These are phyloP conservation scores for Microcebus jonahi DNA, from an alignment of 2,113 vertebrate genomes.

Conservation along the genomic window DNA sequence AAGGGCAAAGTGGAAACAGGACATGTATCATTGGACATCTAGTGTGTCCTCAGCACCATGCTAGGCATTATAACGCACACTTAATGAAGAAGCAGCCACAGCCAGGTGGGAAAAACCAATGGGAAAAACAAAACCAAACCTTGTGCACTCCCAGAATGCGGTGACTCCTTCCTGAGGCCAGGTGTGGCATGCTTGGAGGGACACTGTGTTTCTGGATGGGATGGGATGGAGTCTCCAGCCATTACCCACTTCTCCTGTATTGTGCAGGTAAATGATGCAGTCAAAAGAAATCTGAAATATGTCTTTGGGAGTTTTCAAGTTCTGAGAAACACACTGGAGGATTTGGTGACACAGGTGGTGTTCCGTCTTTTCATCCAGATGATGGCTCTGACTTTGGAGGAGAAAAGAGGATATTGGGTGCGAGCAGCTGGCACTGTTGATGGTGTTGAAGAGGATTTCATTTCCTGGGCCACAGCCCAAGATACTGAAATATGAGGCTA, in stretches of 20 bases:
- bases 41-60: background rate
- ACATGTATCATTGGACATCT: background rate
- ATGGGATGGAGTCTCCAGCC: background rate
- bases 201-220: background rate
- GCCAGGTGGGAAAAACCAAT: background rate
- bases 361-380: background rate
- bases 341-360: background rate
- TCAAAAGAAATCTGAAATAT: background rate
- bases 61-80: background rate
- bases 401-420: background rate
- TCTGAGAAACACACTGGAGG: background rate
- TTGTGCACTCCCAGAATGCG: background rate
- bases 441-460: constrained; percentile 8
- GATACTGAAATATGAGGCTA: background rate
- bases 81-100: background rate
- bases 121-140: background rate
- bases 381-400: constrained; percentile 24
- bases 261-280: background rate
- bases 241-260: background rate
- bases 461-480: constrained; percentile 26
- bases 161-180: background rate
- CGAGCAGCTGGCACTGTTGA: background rate
- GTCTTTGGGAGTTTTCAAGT: background rate
- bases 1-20: background rate
- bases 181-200: background rate